Evolutionary conservation across 2,113 vertebrate species (phyloP), one percentile per base, ranked within the genome.

Genomic region (Pseudonaja textilis): DNA sequence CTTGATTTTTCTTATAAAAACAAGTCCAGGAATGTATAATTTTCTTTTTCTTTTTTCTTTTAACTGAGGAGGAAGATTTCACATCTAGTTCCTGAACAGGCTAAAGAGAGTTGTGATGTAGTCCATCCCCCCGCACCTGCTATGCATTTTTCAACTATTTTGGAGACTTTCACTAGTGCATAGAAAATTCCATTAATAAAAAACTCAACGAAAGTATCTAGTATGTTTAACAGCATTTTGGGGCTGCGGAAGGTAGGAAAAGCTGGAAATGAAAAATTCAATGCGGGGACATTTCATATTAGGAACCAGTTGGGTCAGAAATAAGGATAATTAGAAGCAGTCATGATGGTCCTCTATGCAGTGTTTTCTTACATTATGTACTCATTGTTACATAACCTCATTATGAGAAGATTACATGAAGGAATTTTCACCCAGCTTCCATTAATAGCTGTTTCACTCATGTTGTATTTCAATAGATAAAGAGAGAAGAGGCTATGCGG

Each of bases 281-380:
- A 85, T 93, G 85, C 69, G 93, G 94, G 94, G 94, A 88, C 90
- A 52, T 87, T 92, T 92, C 91, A 96, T 93, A 86, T 90, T 93
- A 94, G 86, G 92, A 97, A 94, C 93, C 94, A 94, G 91, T 92
- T 93, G 89, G 92, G 52, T 20, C 54, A 95, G 90, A 93, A 93
- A 87, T 81, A 89, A 81, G 29, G 16, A 92, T 88, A 88, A 16
- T 86, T 86, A 50, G 85, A 47, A 47, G 42, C 64, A 34, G n/a
- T 74, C 64, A 74, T n/a, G 61, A 64, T 0, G 3, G 11, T 64
- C 26, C 61, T n/a, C 61, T 12, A 64, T 34, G n/a, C n/a, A 69
- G n/a, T 74, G n/a, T 74, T 95, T 96, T 96, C 95, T 96, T 96
- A 95, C 94, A 96, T 95, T 92, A 90, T 93, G 85, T 91, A 59